A percentile compares a stretch with the other conserved stretches of the same genome.
phyloP scores from a whole-genome alignment of 2,113 vertebrate species.

The Strix aluco region DNA sequence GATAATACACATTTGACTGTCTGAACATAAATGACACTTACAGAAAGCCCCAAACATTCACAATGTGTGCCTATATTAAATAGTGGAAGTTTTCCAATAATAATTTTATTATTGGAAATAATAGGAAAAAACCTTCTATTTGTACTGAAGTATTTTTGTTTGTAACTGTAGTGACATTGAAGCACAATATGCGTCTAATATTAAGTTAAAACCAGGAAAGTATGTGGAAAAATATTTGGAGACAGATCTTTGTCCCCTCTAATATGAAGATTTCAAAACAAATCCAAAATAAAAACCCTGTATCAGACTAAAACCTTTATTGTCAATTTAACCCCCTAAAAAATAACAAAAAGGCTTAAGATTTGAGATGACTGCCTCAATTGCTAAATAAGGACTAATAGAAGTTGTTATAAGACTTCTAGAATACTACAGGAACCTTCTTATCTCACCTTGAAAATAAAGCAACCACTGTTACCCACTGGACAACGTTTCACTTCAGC shows the following conservation, averaged over 20 bases:
- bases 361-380: background rate
- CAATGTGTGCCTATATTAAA: background rate
- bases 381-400: background rate
- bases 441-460: background rate
- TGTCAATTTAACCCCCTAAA: background rate
- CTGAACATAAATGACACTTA: background rate
- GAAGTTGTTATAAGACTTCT: background rate
- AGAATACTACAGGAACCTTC: background rate
- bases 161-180: background rate
- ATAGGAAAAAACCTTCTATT: accelerated
- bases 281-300: background rate
- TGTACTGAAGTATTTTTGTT: background rate
- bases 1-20: background rate
- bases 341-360: background rate
- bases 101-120: background rate
- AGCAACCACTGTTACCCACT: background rate
- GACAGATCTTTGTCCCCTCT: background rate
- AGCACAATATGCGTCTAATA: background rate
- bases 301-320: background rate
- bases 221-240: background rate
- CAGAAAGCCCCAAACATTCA: background rate
- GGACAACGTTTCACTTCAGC: background rate
- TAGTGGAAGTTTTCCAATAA: background rate
- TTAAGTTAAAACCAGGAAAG: background rate
- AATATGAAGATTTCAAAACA: background rate